Conservation (phyloP, 2,888 invertebrate species). For the Conistra vaccinii region DNA sequence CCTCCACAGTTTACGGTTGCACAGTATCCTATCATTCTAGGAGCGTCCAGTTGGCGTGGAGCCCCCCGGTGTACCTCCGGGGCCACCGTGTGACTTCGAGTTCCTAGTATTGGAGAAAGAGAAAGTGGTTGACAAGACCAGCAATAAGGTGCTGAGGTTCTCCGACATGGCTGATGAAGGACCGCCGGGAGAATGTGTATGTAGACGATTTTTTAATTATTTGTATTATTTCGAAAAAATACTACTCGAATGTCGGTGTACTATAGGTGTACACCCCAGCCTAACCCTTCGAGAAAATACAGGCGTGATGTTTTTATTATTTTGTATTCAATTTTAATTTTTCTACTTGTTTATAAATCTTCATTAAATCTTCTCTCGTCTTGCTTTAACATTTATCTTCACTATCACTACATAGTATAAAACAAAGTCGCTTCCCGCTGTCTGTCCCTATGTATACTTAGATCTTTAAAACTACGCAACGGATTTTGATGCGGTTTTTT, state of each 20-base stretch:
- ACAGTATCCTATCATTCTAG: constrained; percentile 68
- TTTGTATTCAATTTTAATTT: not conserved
- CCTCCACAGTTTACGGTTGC: constrained; percentile 13
- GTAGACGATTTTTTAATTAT: constrained; percentile 34
- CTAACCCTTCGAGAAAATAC: not conserved
- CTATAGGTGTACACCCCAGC: not conserved
- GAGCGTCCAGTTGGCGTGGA: constrained; percentile 88
- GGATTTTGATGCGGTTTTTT: too few relatives aligned
- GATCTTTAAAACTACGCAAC: too few relatives aligned
- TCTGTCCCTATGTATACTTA: too few relatives aligned
- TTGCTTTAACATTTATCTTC: too few relatives aligned
- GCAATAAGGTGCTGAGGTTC: constrained; percentile 91
- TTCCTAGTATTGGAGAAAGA: constrained; percentile 84
- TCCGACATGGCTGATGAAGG: constrained; percentile 90
- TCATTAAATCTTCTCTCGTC: not conserved
- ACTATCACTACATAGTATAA: too few relatives aligned
- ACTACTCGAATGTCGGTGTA: not conserved
- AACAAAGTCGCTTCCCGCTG: too few relatives aligned
- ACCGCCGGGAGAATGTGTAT: constrained; percentile 85
- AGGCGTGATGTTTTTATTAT: not conserved
- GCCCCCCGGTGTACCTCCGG: constrained; percentile 97
- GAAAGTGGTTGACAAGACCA: constrained; percentile 59
- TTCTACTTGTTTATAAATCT: not conserved
- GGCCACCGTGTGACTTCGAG: constrained; percentile 94
- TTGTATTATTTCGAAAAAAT: not conserved